Evolutionary conservation across 2,113 vertebrate genomes (phyloP), one percentile per base, ranked within the genome.

Genomic region (Tyrannus savana): DNA sequence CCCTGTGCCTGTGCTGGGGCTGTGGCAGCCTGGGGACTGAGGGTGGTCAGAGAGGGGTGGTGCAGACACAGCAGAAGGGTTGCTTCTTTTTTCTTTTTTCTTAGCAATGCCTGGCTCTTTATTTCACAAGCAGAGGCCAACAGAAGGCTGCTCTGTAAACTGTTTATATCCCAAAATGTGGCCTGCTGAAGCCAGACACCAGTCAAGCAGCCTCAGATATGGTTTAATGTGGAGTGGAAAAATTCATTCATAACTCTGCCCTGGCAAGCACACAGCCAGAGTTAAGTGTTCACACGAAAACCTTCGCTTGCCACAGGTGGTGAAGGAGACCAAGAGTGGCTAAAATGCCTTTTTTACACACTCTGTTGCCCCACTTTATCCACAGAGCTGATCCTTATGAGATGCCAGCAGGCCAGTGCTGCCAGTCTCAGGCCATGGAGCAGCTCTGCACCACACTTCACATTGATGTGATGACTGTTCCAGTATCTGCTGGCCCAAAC

Each of bases 261-360:
- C 72, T 55, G 92, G 71, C 75, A 81, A 58, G 80, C 46, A 37
- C 58, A 59, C 4, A 10, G 58, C 14, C n/a, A 56, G 10, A 56
- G n/a, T 55, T 67, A 31, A 50, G 49, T 13, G 6, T 42, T 73
- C 75, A 50, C 31, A 53, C 3, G 0, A 73, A 73, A 66, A 10
- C 24, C 52, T 30, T 73, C 0, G 0, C 1, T 9, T 6, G 0
- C 46, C 2, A 3, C 14, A 21, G 50, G 59, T 92, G 75, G 46
- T 3, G 1, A 60, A 84, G 72, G 42, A 90, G 15, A 46, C 60
- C 0, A 0, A 22, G 35, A 67, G 15, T 14, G 30, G 49, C 64
- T 53, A 53, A 89, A 75, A 81, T 12, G 35, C 60, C 39, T 73
- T 73, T 69, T 90, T 81, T 50, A 17, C 35, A 22, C 44, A 24